Base-by-base conservation (phyloP, 2,113 vertebrate species). In the Pao palembangensis region DNA sequence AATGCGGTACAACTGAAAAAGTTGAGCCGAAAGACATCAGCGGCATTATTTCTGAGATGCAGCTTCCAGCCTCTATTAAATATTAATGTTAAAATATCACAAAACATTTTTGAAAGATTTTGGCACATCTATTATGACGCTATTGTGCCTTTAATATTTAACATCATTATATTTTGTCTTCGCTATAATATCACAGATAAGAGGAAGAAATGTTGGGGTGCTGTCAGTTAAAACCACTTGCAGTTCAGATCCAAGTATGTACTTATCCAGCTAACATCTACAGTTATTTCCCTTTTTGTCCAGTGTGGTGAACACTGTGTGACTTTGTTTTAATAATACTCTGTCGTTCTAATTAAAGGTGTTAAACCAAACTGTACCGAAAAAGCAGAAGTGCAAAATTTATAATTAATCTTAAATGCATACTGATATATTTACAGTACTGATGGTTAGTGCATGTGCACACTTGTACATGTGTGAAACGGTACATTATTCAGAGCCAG, bases 1-100 rank as follows among this genome's bases (percentile, higher is more conserved):
- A 76, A 60, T 55, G 34, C 5, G 8, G 65, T 48, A 61, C 11
- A 8, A 73, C 55, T 63, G 46, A 53, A 71, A 77, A 73, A 63
- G 67, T 78, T 78, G 54, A 73, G 54, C 68, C 79, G 60, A 53
- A 70, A 58, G 44, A 68, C 59, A 64, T 51, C n/a, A 23, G 71
- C 64, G 66, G 59, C 46, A 55, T 21, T 25, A 21, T 31, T 61
- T 15, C 15, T 3, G 34, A 38, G 25, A 6, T 4, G 4, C 6
- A 28, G 12, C 1, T 23, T 6, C 11, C 43, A 44, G 34, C 34
- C 34, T 38, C 10, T 11, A 11, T 12, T 38, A 38, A 38, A 38
- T 38, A 38, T 12, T 8, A 38, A 38, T 3, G 10, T 38, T 8
- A 12, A 38, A 38, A 38, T 12, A 38, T 38, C 8, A 34, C 6